Evolutionary conservation across 2,888 invertebrate species (phyloP), one percentile per base, ranked within the genome.

Genomic region (Drosophila lutescens): DNA sequence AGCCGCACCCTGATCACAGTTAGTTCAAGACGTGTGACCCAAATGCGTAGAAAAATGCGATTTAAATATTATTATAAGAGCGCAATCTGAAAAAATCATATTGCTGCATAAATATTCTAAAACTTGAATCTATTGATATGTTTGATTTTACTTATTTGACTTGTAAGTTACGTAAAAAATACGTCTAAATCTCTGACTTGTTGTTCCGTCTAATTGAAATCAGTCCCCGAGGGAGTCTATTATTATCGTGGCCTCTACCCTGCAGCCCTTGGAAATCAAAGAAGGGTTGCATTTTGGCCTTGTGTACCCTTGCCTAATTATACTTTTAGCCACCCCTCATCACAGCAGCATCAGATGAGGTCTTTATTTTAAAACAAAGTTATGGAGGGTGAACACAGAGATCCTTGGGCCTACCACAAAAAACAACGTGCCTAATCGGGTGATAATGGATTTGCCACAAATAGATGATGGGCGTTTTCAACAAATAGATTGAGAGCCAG

Each of bases 391-490:
- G 58, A 47, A 46, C 58, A 46, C 58, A 34, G 41, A 44, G 34
- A 56, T 50, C 62, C 62, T 63, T 63, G 49, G 20, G 49, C 46
- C 34, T 38, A 26, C 20, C 47, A 34, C 44, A 55, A 50, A 56
- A 51, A 66, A 55, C 66, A 54, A 54, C 65, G 66, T 66, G 66
- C n/a, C 55, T 66, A 66, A 66, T 66, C 65, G 54, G 47, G 32
- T 55, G 65, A 54, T 32, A 66, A 58, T 41, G 47, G 41, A 23
- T 13, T 20, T 4, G 57, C 60, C 30, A 34, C 53, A 53, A 63
- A 65, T 61, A 62, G 62, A 15, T 12, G 46, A 15, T 20, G 54
- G 26, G 12, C 40, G 38, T 43, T 15, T 34, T n/a, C 1, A 23
- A 26, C 23, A 23, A 34, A 54, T 20, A 17, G 17, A 36, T 44